Evolutionary conservation across 1,140 invertebrate species (phyloP).

Genomic region (Globodera ellingtonae): DNA sequence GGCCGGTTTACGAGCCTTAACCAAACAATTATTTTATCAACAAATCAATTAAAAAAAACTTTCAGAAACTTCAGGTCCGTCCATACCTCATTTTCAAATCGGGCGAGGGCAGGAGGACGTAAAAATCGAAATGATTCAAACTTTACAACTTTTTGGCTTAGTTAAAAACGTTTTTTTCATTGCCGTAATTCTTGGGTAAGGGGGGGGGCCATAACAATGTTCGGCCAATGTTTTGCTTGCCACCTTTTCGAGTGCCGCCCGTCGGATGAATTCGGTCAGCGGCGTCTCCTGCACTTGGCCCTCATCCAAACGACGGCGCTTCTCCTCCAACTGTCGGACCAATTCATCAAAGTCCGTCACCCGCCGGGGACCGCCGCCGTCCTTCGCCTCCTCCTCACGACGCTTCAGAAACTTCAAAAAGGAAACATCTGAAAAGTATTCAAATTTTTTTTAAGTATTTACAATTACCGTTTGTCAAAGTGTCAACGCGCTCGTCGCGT

Average conservation of each 20-base stretch:
- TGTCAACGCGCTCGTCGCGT: conserved; percentile 12
- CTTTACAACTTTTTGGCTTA: no score
- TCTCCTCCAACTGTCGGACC: conserved; percentile 25
- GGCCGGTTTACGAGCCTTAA: no score
- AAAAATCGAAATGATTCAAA: no score
- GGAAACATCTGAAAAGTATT: not conserved
- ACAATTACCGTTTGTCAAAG: conserved; percentile 3
- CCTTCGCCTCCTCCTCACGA: not conserved
- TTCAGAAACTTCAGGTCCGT: no score
- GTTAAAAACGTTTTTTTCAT: no score
- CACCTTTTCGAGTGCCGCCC: conserved; percentile 17
- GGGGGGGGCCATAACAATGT: no score
- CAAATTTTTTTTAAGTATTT: not conserved
- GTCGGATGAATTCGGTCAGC: conserved; percentile 22
- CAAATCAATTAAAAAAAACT: no score
- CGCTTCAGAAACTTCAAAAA: conserved; percentile 20
- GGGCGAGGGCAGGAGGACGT: no score
- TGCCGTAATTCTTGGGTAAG: no score
- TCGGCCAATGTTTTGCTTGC: no score
- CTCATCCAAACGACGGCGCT: conserved; percentile 11
- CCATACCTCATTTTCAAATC: no score
- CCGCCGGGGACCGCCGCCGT: not conserved
- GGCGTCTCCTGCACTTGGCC: conserved; percentile 25
- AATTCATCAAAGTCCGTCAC: conserved; percentile 23
- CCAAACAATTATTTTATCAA: no score